Percentiles rank a stretch among this genome's conserved stretches.
Conservation (phyloP, 2,888 invertebrate genomes). For the Catocala fraxini region DNA sequence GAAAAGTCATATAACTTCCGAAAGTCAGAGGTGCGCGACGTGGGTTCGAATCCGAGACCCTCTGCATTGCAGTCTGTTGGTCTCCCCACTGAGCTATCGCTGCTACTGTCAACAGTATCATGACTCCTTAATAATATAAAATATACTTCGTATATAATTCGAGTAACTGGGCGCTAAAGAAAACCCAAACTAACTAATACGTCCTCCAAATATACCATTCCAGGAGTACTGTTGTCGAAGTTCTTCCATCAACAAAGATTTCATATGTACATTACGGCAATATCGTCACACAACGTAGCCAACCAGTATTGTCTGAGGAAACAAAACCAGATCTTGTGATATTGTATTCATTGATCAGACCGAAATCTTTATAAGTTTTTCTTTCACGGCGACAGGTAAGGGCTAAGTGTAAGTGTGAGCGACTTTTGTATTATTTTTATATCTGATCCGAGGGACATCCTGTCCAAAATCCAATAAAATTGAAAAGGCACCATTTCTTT, state of each 20-base stretch:
- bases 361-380: constrained; percentile 46
- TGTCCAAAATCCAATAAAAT: no score
- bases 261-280: neutral
- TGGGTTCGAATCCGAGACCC: no score
- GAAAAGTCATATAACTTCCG: no score
- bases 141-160: neutral
- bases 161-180: neutral
- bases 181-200: neutral
- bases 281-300: constrained; percentile 6
- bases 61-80: no score
- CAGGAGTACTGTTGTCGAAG: constrained; percentile 7
- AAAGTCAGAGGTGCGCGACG: no score
- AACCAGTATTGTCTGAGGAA: constrained; percentile 12
- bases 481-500: no score
- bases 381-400: constrained; percentile 28
- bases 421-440: neutral
- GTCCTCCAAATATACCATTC: neutral
- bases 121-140: no score
- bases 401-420: constrained; percentile 8
- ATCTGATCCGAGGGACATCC: no score
- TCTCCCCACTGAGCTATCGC: no score
- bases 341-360: constrained; percentile 44
- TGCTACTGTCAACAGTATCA: no score
- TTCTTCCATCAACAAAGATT: constrained; percentile 4
- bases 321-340: constrained; percentile 23